Base-by-base conservation (phyloP, 2,888 invertebrate genomes). In the Melieria picta region DNA sequence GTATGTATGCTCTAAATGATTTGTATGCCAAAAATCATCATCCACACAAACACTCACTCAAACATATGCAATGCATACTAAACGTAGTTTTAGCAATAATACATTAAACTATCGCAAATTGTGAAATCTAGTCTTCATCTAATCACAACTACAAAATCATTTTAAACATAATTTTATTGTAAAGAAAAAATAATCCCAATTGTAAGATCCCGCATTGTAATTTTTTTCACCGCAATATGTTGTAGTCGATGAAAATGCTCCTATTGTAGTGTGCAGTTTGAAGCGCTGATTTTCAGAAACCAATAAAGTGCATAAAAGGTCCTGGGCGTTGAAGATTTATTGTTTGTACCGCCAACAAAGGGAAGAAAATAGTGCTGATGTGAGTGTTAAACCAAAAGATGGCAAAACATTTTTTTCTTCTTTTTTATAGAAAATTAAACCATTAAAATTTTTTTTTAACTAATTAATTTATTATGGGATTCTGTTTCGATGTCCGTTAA, bases 1-100 rank as follows among this genome's bases (percentile, higher is more conserved):
- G 56, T 67, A 63, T 70, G 72, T 71, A 72, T 77, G 77, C 77
- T 76, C 77, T 77, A 76, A 74, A 76, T 67, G 65, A 72, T 74
- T 69, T 74, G 71, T 74, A 73, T 74, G 72, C 72, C 74, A 74
- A 73, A 70, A 55, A 63, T 57, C 43, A 50, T 47, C 6, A 67
- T 30, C 30, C 30, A 30, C 30, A 30, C 30, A 30, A 30, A 30
- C 30, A 30, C 30, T 30, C 30, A 30, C 30, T 30, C 30, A 30
- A 30, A 30, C 30, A 30, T 30, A 30, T 30, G 30, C 30, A 30
- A 30, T 30, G 30, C 30, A 30, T 30, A 30, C 30, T 30, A 30
- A 30, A 3, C 30, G 30, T 30, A 30, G 30, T 30, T 30, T 30
- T 64, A 50, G 11, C 52, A 11, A 42, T 42, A 30, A 50, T 5